Evolutionary conservation across 2,888 invertebrate genomes (phyloP), one percentile per base, ranked within the genome.

Genomic region (Penaeus monodon): DNA sequence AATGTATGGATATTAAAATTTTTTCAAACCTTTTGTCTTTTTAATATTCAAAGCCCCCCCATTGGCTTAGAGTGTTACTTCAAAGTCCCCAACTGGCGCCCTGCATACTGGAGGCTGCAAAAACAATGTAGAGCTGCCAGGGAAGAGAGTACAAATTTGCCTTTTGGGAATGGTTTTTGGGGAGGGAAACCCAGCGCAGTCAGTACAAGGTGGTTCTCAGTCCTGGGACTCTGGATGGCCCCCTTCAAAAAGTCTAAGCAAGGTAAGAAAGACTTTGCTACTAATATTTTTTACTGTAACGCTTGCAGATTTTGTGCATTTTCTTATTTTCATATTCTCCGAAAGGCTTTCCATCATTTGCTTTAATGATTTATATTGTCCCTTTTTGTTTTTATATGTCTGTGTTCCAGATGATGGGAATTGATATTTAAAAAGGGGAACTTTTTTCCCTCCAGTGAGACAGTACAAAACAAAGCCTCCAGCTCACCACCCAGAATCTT

Each of bases 51-150:
- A 49, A 49, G 3, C 7, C 14, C 14, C 10, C 7, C 1, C 49
- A 49, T 49, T 84, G 38, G 44, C 65, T 66, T 0, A 90, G 90
- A 89, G 90, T 89, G 95, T 98, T 96, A 95, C 91, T 98, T 98
- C 93, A 98, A 98, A 93, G 93, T 98, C 91, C 94, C 22, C 94
- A 96, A 24, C 95, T 97, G 95, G 95, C 95, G 89, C 98, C 98
- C 0, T 97, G 97, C 92, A 96, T 97, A 27, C 93, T 98, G 29
- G 95, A 90, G 95, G 96, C 92, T 98, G 57, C 94, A 95, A 91
- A 97, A 98, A n/a, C 92, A 94, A 96, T 89, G 94, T 98, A 1
- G 97, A 97, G 91, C 94, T 98, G 90, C 97, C 98, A 0, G 98
- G 92, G 96, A 96, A 87, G 95, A 96, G 95, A 95, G 92, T 93